Evolutionary conservation across 2,888 invertebrate species (phyloP).

Genomic region (Chelonus formosanus): DNA sequence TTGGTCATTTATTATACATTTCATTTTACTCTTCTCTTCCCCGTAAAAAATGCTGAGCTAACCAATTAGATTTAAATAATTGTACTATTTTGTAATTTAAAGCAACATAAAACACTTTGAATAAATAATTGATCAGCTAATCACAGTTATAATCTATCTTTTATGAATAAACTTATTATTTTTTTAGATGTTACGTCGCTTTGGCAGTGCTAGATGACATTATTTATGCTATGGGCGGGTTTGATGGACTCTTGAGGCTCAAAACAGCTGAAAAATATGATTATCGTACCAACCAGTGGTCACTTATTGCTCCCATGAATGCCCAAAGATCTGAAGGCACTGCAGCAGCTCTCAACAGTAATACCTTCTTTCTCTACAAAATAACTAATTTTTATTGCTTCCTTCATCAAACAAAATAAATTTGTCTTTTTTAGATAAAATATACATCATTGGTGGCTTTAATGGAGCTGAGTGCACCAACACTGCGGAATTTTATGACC

Average conservation of each 20-base stretch:
- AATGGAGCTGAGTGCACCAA: constrained; percentile 91
- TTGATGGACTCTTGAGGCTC: constrained; percentile 85
- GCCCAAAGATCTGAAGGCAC: constrained; percentile 90
- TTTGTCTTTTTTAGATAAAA: constrained; percentile 69
- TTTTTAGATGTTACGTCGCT: constrained; percentile 81
- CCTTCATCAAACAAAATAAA: background rate
- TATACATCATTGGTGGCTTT: constrained; percentile 88
- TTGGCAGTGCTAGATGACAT: constrained; percentile 80
- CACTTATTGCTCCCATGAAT: constrained; percentile 87
- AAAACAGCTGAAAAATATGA: constrained; percentile 89
- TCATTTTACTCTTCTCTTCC: too few relatives aligned
- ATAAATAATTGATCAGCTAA: too few relatives aligned
- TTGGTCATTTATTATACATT: too few relatives aligned
- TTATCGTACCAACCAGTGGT: constrained; percentile 87
- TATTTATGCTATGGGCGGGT: constrained; percentile 89
- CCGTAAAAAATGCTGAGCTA: too few relatives aligned
- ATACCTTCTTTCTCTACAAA: background rate
- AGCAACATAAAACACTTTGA: too few relatives aligned
- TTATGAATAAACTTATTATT: constrained; percentile 1
- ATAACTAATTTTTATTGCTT: background rate
- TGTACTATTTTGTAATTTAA: too few relatives aligned
- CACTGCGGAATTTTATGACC: constrained; percentile 83
- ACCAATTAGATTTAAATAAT: too few relatives aligned
- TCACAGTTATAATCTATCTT: too few relatives aligned
- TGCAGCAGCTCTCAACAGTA: constrained; percentile 84